Conservation (phyloP, 1,140 invertebrate species). For the Grapholita molesta region DNA sequence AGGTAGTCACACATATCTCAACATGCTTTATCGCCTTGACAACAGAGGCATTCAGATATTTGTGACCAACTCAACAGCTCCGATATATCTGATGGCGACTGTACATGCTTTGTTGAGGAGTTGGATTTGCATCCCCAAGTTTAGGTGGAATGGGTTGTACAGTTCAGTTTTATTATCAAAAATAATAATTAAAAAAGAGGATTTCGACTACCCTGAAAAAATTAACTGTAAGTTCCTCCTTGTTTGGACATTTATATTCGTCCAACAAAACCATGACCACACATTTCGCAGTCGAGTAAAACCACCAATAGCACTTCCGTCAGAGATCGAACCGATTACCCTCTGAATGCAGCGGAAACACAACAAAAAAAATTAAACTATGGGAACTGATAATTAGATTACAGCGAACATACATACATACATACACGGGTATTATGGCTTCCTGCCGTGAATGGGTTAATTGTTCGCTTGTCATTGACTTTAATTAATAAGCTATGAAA, state of each 20-base stretch:
- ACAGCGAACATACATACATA: constrained; percentile 23
- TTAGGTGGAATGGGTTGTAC: too few relatives aligned
- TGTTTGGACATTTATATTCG: not conserved
- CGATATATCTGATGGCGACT: too few relatives aligned
- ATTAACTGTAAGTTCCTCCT: too few relatives aligned
- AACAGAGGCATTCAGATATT: too few relatives aligned
- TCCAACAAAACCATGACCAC: not conserved
- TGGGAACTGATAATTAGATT: constrained; percentile 73
- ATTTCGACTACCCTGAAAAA: too few relatives aligned
- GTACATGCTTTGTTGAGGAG: too few relatives aligned
- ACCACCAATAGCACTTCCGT: constrained; percentile 13
- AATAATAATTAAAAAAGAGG: too few relatives aligned
- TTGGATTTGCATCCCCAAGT: too few relatives aligned
- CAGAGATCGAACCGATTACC: constrained; percentile 15
- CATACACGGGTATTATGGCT: not conserved
- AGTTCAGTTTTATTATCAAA: too few relatives aligned
- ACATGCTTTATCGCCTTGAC: too few relatives aligned
- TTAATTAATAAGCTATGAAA: constrained; percentile 13
- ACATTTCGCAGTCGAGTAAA: not conserved
- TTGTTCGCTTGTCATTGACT: constrained; percentile 43
- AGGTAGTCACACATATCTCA: too few relatives aligned
- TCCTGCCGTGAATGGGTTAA: constrained; percentile 17
- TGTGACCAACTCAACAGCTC: too few relatives aligned
- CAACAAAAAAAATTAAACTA: constrained; percentile 56
- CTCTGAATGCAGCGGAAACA: constrained; percentile 16